Evolutionary conservation across 2,888 invertebrate genomes (phyloP).

Genomic region (Ommatoiulus sabulosus): DNA sequence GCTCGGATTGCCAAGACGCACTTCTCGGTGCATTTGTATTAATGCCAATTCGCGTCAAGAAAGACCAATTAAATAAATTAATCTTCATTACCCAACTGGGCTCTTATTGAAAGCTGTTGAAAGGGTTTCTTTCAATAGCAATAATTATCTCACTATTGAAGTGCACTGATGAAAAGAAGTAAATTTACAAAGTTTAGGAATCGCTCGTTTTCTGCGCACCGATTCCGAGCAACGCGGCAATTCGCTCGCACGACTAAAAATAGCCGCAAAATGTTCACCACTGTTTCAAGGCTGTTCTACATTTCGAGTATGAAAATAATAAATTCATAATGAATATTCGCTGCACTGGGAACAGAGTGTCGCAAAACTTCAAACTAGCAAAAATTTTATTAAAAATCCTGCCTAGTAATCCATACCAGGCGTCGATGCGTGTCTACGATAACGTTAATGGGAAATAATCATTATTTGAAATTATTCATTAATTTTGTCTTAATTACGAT

Average conservation of each 20-base stretch:
- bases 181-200: background rate
- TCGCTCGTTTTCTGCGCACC: background rate
- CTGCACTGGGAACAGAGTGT: no score
- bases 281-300: constrained; percentile 32
- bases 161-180: background rate
- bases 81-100: background rate
- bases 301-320: background rate
- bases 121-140: background rate
- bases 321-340: background rate
- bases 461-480: no score
- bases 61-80: background rate
- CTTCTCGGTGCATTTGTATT: background rate
- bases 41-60: background rate
- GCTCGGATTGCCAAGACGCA: background rate
- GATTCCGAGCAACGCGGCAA: background rate
- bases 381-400: background rate
- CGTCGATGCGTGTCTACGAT: no score
- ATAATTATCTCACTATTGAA: background rate
- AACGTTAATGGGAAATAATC: no score
- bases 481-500: no score
- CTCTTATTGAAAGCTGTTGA: background rate
- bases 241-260: background rate
- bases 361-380: background rate
- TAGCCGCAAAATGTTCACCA: background rate
- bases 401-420: background rate